phyloP scores from a whole-genome alignment of 2,888 invertebrate species.

The Ormyrus pomaceus region DNA sequence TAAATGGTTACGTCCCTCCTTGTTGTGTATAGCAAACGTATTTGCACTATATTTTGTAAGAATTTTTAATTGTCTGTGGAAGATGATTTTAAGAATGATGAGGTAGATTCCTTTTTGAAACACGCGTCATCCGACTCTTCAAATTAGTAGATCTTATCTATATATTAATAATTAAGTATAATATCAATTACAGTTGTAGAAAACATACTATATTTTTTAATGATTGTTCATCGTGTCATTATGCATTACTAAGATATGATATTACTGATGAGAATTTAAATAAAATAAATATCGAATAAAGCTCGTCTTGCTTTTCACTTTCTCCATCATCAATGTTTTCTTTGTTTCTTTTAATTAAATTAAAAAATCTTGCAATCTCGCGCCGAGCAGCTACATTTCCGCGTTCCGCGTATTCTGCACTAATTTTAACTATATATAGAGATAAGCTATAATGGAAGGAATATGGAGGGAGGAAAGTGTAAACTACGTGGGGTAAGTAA shows the following conservation, averaged over 20 bases:
- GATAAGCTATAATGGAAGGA: too few species aligned
- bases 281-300: slow-evolving; percentile 54
- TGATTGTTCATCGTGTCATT: slow-evolving; percentile 69
- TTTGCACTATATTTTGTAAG: slow-evolving; percentile 74
- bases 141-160: slow-evolving; percentile 54
- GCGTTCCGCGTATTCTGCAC: too few species aligned
- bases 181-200: slow-evolving; percentile 70
- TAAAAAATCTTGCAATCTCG: too few species aligned
- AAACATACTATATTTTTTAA: slow-evolving; percentile 74
- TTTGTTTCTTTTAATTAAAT: too few species aligned
- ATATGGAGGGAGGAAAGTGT: too few species aligned
- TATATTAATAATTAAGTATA: slow-evolving; percentile 57
- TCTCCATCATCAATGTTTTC: background rate
- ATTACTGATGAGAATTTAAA: slow-evolving; percentile 64
- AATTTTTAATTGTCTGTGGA: slow-evolving; percentile 67
- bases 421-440: too few species aligned
- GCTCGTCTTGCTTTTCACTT: background rate
- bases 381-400: too few species aligned
- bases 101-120: slow-evolving; percentile 51
- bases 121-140: slow-evolving; percentile 53
- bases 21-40: slow-evolving; percentile 70
- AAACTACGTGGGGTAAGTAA: background rate
- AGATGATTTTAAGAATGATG: slow-evolving; percentile 51
- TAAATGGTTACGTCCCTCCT: slow-evolving; percentile 63
- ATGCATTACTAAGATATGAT: slow-evolving; percentile 68